A percentile compares a stretch with the other conserved stretches of the same genome.
Evolutionary conservation across 35 echinoderm and acorn worm species (phyloP).

Genomic region (Acanthaster planci): DNA sequence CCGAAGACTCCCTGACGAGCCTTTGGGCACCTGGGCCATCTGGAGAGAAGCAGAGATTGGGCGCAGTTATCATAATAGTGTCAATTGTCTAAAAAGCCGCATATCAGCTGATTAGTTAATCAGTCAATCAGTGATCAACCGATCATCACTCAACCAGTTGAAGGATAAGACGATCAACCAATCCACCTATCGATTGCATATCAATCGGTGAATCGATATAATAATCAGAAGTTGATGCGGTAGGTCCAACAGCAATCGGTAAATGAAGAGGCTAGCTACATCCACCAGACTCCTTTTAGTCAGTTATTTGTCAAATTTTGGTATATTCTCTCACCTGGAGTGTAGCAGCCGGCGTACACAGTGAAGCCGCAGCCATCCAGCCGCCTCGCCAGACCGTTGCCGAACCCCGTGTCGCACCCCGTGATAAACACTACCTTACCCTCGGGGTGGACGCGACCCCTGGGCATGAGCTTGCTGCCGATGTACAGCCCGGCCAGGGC

Average conservation of each 20-base stretch:
- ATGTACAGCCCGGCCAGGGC: constrained; percentile 21
- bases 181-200: too few relatives aligned
- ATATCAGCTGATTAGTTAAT: background rate
- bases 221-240: background rate
- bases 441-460: constrained; percentile 47
- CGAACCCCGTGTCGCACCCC: constrained; percentile 88
- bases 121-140: background rate
- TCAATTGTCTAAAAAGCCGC: background rate
- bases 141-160: background rate
- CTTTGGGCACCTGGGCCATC: background rate
- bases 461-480: constrained; percentile 34
- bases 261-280: too few relatives aligned
- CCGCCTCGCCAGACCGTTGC: constrained; percentile 65
- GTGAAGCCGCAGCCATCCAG: constrained; percentile 69
- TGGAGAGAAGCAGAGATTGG: background rate
- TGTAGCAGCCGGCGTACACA: constrained; percentile 74
- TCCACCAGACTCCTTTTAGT: too few relatives aligned
- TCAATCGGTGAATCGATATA: too few relatives aligned
- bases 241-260: background rate
- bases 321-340: background rate
- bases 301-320: too few relatives aligned
- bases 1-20: background rate
- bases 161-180: background rate
- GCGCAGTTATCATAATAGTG: background rate
- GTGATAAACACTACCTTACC: constrained; percentile 82